Conservation (phyloP, 2,888 invertebrate genomes). For the Megastigmus dorsalis region DNA sequence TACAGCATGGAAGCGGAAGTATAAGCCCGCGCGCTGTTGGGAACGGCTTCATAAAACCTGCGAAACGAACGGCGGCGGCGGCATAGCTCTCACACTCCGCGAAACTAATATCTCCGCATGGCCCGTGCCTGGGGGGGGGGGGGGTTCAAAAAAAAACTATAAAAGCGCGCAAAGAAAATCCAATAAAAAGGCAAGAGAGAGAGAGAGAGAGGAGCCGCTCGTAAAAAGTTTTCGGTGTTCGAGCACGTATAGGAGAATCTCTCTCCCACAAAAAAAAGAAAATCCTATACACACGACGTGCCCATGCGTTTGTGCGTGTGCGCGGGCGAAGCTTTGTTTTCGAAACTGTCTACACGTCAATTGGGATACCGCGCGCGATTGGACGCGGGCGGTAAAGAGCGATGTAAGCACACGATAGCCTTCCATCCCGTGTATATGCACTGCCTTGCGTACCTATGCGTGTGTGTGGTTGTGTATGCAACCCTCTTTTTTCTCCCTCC, state of each 20-base stretch:
- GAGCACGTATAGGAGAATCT: not conserved
- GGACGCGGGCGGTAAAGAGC: constrained; percentile 51
- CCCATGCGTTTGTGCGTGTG: no score
- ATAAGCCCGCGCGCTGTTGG: constrained; percentile 11
- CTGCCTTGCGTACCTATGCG: not conserved
- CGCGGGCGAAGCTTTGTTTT: constrained; percentile 45
- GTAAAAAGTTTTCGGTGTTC: constrained; percentile 43
- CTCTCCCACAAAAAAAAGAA: no score
- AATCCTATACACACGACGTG: no score
- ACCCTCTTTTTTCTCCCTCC: not conserved
- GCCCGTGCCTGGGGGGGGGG: no score
- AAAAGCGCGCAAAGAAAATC: constrained; percentile 38
- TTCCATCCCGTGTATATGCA: no score
- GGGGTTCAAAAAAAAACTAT: constrained; percentile 41
- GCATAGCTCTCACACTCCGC: no score
- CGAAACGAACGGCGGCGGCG: constrained; percentile 13
- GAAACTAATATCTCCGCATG: constrained; percentile 36
- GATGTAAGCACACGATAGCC: constrained; percentile 54
- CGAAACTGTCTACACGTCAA: constrained; percentile 48
- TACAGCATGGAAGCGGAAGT: not conserved
- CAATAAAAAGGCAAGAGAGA: constrained; percentile 42
- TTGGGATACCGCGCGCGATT: constrained; percentile 41
- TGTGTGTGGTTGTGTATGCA: no score
- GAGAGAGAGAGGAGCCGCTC: constrained; percentile 1
- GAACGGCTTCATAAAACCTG: constrained; percentile 32